Evolutionary conservation across 1,140 invertebrate genomes (phyloP).

Genomic region (Drosophila auraria): DNA sequence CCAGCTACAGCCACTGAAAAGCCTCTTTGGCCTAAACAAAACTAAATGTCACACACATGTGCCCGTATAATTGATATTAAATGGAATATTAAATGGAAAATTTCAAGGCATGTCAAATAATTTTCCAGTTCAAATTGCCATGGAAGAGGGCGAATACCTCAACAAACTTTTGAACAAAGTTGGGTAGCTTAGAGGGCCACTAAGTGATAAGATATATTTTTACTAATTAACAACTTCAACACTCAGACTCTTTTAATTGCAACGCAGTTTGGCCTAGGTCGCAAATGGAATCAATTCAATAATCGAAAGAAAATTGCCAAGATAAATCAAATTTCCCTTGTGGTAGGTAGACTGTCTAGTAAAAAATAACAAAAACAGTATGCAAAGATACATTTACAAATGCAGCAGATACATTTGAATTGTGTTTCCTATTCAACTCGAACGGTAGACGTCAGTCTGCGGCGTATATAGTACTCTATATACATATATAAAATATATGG

Average conservation of each 20-base stretch:
- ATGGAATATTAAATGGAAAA: slow-evolving; percentile 48
- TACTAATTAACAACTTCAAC: not conserved
- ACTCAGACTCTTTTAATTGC: not conserved
- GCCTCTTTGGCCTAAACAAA: not conserved
- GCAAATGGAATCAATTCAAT: slow-evolving; percentile 14
- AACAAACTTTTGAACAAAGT: not conserved
- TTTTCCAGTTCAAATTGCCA: slow-evolving; percentile 52
- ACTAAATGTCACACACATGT: slow-evolving; percentile 26
- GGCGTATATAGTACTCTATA: slow-evolving; percentile 4
- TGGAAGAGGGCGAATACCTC: slow-evolving; percentile 6
- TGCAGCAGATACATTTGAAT: slow-evolving; percentile 15
- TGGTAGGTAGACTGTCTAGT: slow-evolving; percentile 54
- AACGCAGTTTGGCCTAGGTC: slow-evolving; percentile 55
- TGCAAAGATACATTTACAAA: slow-evolving; percentile 29
- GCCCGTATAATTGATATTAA: slow-evolving; percentile 39
- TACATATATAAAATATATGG: slow-evolving; percentile 9
- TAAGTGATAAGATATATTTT: slow-evolving; percentile 12
- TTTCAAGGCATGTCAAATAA: slow-evolving; percentile 56
- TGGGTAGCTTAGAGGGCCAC: not conserved
- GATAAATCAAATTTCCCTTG: slow-evolving; percentile 60
- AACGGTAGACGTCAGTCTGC: slow-evolving; percentile 17
- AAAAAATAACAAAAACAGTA: not conserved
- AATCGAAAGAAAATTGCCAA: slow-evolving; percentile 5
- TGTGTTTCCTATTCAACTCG: slow-evolving; percentile 32
- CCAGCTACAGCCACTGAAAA: slow-evolving; percentile 2